Conservation (phyloP, 2,113 vertebrate genomes). For the Anseranas semipalmata region DNA sequence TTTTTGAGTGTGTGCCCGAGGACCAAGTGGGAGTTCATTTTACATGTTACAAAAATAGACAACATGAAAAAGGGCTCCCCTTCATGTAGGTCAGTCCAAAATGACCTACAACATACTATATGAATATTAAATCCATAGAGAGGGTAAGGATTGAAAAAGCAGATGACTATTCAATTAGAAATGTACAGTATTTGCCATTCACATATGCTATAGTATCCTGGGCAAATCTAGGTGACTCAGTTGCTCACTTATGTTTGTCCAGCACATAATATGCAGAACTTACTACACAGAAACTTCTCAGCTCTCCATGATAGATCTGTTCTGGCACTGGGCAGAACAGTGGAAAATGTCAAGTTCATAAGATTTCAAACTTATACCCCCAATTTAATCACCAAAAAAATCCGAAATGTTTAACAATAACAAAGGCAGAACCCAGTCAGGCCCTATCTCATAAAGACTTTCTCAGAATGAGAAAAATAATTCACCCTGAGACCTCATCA, state of each 20-base stretch:
- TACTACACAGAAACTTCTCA: neutral
- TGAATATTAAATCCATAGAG: neutral
- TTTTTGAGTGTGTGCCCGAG: neutral
- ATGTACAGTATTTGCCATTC: neutral
- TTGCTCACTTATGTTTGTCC: neutral
- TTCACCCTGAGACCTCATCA: neutral
- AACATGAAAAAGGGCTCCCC: neutral
- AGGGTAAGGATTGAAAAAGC: neutral
- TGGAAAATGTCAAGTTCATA: neutral
- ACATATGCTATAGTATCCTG: neutral
- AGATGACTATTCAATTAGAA: neutral
- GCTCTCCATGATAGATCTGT: neutral
- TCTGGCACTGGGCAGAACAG: neutral
- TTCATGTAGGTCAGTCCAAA: neutral
- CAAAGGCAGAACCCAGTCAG: neutral
- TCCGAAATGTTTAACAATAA: neutral
- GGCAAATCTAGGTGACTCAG: neutral
- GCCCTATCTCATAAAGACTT: rapidly evolving
- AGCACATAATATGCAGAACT: neutral
- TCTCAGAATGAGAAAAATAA: neutral
- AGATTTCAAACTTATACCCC: neutral
- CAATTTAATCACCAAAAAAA: neutral
- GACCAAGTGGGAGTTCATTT: neutral
- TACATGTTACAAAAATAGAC: neutral
- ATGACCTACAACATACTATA: neutral